These are phyloP conservation scores for Drosophila subobscura DNA, from an alignment of 1,140 invertebrate species.

Conservation along the genomic window DNA sequence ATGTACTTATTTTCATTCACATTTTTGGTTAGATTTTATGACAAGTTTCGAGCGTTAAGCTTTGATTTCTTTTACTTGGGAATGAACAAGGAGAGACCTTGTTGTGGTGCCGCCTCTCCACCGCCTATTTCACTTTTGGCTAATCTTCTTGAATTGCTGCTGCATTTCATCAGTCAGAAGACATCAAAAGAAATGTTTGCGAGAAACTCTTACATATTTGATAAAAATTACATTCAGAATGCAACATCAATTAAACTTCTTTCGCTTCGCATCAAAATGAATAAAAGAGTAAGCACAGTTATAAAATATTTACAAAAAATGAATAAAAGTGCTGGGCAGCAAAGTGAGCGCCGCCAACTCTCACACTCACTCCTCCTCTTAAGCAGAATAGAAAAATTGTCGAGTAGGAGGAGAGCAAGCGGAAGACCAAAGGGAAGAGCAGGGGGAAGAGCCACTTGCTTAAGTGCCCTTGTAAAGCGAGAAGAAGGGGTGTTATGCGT, in stretches of 20 bases:
- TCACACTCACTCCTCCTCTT: constrained; percentile 14
- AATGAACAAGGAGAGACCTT: no score
- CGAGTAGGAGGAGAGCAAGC: neutral
- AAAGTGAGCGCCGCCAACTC: constrained; percentile 25
- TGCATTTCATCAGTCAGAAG: neutral
- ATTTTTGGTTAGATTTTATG: no score
- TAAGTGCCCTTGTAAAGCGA: constrained; percentile 14
- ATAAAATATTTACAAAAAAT: constrained; percentile 52
- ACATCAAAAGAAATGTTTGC: constrained; percentile 53
- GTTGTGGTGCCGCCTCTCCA: neutral
- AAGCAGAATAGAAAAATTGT: constrained; percentile 3
- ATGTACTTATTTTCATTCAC: no score
- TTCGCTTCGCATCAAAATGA: constrained; percentile 5
- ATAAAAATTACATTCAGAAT: constrained; percentile 27
- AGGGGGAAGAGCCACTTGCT: constrained; percentile 8
- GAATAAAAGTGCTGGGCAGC: constrained; percentile 38
- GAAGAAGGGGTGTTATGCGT: no score
- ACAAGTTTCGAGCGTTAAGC: no score
- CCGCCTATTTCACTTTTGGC: neutral
- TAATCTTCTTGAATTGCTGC: constrained; percentile 5
- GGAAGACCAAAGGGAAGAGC: neutral
- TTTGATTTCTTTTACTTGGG: no score
- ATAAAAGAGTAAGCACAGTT: constrained; percentile 11
- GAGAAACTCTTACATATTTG: constrained; percentile 40
- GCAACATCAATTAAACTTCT: constrained; percentile 68